Evolutionary conservation across 2,888 invertebrate species (phyloP).

Genomic region (Cremastobaeus sp.): DNA sequence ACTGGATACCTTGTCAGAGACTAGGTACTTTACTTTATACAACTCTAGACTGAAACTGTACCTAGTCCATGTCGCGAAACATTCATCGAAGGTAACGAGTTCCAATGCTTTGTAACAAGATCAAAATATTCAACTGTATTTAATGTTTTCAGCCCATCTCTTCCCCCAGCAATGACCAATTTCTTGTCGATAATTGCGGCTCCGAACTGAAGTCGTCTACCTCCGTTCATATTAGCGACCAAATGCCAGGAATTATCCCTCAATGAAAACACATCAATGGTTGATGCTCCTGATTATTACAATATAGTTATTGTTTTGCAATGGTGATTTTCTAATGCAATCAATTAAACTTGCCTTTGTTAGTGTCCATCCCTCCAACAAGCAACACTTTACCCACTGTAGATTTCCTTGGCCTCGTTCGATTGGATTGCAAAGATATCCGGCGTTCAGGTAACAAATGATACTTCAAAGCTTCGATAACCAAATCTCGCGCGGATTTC

Average conservation of each 20-base stretch:
- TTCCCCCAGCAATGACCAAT: conserved; percentile 91
- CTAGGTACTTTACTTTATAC: no score
- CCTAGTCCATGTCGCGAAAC: conserved; percentile 91
- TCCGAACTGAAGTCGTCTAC: conserved; percentile 92
- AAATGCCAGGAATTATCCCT: conserved; percentile 89
- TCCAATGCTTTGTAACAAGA: conserved; percentile 89
- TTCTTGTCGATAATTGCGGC: conserved; percentile 91
- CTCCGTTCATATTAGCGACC: conserved; percentile 87
- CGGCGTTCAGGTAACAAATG: conserved; percentile 93
- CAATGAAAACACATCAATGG: conserved; percentile 93
- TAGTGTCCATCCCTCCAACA: conserved; percentile 95
- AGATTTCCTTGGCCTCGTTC: conserved; percentile 93
- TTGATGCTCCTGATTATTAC: conserved; percentile 85
- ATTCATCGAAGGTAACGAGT: conserved; percentile 90
- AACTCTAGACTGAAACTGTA: no score
- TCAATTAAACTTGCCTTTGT: conserved; percentile 81
- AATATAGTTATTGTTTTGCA: not conserved
- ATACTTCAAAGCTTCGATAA: conserved; percentile 97
- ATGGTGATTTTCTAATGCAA: not conserved
- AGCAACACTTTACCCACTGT: conserved; percentile 92
- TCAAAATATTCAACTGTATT: conserved; percentile 95
- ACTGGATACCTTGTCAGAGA: no score
- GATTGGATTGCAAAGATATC: conserved; percentile 85
- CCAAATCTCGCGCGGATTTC: conserved; percentile 88
- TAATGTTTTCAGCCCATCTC: conserved; percentile 96